Conservation (phyloP, 2,797 vertebrate species). For the Streptopelia turtur region DNA sequence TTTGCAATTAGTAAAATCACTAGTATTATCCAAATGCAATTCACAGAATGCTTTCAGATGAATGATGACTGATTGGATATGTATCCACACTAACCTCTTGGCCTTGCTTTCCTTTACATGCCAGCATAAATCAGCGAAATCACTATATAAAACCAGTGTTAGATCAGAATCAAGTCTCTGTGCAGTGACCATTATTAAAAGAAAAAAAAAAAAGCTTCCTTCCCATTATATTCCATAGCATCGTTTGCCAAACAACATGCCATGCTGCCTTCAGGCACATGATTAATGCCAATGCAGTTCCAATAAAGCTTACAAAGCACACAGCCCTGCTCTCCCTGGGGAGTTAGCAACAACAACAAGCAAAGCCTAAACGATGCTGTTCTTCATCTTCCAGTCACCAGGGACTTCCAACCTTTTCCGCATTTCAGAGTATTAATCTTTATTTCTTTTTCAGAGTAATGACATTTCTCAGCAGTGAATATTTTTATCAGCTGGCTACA, state of each 20-base stretch:
- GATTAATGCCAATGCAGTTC: constrained; percentile 58
- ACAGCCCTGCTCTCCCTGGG: neutral
- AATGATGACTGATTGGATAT: neutral
- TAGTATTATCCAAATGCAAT: neutral
- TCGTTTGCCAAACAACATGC: constrained; percentile 39
- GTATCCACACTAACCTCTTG: neutral
- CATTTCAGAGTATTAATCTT: constrained; percentile 52
- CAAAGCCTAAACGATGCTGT: constrained; percentile 30
- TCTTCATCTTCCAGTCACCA: constrained; percentile 46
- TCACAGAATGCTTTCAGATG: neutral
- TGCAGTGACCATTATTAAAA: neutral
- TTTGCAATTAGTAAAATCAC: neutral
- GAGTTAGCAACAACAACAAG: constrained; percentile 15
- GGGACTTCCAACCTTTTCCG: constrained; percentile 40
- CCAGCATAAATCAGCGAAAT: neutral
- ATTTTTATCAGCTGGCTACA: constrained; percentile 39
- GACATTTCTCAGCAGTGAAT: constrained; percentile 31
- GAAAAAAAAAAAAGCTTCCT: neutral
- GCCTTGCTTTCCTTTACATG: neutral
- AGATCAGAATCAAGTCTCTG: neutral
- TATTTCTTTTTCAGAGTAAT: constrained; percentile 51
- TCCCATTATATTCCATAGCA: neutral
- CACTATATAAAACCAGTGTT: neutral
- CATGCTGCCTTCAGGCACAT: constrained; percentile 25
- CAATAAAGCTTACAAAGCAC: constrained; percentile 36